Base-by-base conservation (phyloP, 2,888 invertebrate genomes). In the Eugnorisma glareosa region DNA sequence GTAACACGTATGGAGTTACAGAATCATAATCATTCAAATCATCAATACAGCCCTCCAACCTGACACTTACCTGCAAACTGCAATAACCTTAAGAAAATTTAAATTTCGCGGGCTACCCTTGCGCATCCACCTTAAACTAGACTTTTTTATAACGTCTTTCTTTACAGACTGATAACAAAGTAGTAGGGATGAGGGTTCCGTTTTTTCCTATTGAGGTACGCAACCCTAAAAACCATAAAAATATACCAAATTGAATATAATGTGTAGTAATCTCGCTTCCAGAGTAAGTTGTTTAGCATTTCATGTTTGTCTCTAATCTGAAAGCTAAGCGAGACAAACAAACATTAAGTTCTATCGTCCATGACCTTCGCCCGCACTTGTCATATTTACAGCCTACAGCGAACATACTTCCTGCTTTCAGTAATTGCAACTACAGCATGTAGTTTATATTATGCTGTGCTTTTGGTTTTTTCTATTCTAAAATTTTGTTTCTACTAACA, bases 301-400 rank as follows among this genome's bases (percentile, higher is more conserved):
- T 69, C 70, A 77, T 71, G 83, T 76, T 77, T 69, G 70, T 72
- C 43, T 45, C n/a, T 73, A 77, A 79, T 77, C 37, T 67, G 37
- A 54, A 67, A 75, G 87, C 87, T 77, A 51, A 69, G 83, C 86
- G 84, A 86, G 79, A 81, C 79, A 68, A 24, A 54, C 67, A 69
- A n/a, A n/a, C 72, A 77, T 83, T 76, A 81, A 77, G 40, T 74
- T 70, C 40, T 64, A 31, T 75, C 31, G 45, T 37, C 37, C 73
- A 54, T 66, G 64, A 69, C 76, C 67, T 76, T 70, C 66, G 57
- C 73, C 51, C 18, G 45, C 61, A 69, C 61, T 75, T 79, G 69
- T 67, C 57, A 67, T 72, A 67, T 77, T 54, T 67, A 64, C 64
- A 77, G 73, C 82, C 40, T 45, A 37, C 54, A 63, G 83, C 83